Percentiles rank a stretch among this genome's conserved stretches.
Evolutionary conservation across 2,797 vertebrate species (phyloP).

Genomic region (Diglossa cyanea): DNA sequence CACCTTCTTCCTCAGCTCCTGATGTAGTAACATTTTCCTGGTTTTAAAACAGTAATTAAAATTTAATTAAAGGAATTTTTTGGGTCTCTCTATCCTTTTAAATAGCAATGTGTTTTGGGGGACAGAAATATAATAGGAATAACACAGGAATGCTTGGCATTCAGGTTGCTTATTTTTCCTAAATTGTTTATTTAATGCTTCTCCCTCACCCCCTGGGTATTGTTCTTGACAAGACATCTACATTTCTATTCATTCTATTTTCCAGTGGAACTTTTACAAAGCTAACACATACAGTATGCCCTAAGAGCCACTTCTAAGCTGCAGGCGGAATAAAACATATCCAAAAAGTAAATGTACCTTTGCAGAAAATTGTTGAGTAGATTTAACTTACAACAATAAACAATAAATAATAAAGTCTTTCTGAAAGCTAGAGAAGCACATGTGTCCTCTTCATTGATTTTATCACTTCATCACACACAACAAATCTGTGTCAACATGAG

Average conservation of each 20-base stretch:
- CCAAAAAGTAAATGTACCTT: conserved; percentile 61
- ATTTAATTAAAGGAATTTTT: neutral
- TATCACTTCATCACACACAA: conserved; percentile 73
- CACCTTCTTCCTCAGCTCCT: neutral
- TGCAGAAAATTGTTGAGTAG: conserved; percentile 52
- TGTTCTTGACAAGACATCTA: neutral
- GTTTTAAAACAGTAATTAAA: neutral
- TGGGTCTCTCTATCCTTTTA: neutral
- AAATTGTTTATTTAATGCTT: conserved; percentile 28
- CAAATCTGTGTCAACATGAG: conserved; percentile 76
- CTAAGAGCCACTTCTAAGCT: conserved; percentile 30
- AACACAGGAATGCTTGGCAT: neutral
- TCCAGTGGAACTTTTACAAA: conserved; percentile 43
- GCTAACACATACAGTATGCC: neutral
- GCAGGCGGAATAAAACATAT: conserved; percentile 44
- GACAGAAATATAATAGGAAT: neutral
- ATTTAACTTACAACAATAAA: conserved; percentile 64
- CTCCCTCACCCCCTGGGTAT: neutral
- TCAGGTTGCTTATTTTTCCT: neutral
- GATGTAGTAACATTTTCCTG: neutral
- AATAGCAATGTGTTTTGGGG: neutral
- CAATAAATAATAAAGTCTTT: conserved; percentile 66
- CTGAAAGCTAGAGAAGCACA: conserved; percentile 54
- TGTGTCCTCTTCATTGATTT: conserved; percentile 72
- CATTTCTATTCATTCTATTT: conserved; percentile 41